phyloP scores from a whole-genome alignment of 2,888 invertebrate genomes.

The Protophormia terraenovae region DNA sequence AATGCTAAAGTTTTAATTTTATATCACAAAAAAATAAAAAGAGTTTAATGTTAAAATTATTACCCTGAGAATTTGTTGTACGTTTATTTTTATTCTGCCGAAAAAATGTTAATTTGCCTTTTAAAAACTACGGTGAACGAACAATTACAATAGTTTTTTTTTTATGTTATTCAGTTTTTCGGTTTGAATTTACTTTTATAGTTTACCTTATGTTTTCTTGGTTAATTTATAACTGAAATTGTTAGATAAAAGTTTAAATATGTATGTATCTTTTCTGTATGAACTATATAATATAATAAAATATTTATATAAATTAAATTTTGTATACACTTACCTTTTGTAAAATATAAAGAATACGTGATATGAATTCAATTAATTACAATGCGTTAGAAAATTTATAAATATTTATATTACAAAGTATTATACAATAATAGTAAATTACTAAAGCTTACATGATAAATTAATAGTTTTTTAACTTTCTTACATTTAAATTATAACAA shows the following conservation, averaged over 20 bases:
- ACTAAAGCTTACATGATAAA: conserved; percentile 31
- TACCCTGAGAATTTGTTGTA: conserved; percentile 45
- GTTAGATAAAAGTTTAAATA: conserved; percentile 28
- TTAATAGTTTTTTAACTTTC: conserved; percentile 4
- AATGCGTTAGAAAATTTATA: neutral
- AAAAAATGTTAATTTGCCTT: conserved; percentile 14
- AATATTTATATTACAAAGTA: neutral
- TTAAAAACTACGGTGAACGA: neutral
- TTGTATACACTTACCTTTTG: conserved; percentile 32
- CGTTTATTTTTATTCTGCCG: neutral
- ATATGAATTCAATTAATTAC: conserved; percentile 34
- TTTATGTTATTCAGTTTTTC: neutral
- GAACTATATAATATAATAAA: conserved; percentile 44
- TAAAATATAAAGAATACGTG: conserved; percentile 56
- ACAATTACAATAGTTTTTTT: conserved; percentile 11
- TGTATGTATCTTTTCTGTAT: neutral
- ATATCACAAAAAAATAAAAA: conserved; percentile 27
- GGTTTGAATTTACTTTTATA: conserved; percentile 19
- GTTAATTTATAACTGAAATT: conserved; percentile 23
- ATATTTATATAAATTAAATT: conserved; percentile 31
- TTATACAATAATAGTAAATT: conserved; percentile 19
- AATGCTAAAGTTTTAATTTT: conserved; percentile 25
- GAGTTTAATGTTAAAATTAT: conserved; percentile 28
- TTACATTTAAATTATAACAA: neutral
- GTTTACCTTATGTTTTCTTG: conserved; percentile 1